Conservation (phyloP, 92 coral and sea anemone genomes). For the Porites evermanni region DNA sequence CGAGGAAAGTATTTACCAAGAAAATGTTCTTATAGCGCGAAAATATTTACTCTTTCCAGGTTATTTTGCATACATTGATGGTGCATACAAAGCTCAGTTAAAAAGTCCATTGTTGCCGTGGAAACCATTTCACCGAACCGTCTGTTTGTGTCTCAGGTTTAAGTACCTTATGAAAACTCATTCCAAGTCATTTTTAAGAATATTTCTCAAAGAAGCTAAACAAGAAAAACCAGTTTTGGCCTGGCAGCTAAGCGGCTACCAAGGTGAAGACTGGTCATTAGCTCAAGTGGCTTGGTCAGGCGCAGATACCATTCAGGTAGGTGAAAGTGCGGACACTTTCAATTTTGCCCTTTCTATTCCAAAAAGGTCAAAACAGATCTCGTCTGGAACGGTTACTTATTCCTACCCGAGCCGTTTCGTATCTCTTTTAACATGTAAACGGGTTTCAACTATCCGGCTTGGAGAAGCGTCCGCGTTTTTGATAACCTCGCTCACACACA, state of each 20-base stretch:
- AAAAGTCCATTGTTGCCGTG: slow-evolving; percentile 22
- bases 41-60: neutral
- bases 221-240: neutral
- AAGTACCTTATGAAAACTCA: slow-evolving; percentile 21
- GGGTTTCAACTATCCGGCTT: no score
- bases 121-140: slow-evolving; percentile 23
- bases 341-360: no score
- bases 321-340: neutral
- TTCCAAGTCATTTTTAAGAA: slow-evolving; percentile 18
- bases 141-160: slow-evolving; percentile 39
- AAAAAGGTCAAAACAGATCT: no score
- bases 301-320: neutral
- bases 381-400: no score
- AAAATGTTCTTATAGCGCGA: neutral
- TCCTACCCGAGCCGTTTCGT: no score
- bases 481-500: no score
- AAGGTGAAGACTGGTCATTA: slow-evolving; percentile 31
- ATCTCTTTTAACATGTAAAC: no score
- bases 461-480: no score
- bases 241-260: slow-evolving; percentile 35
- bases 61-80: slow-evolving; percentile 32
- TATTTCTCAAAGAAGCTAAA: slow-evolving; percentile 2
- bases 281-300: slow-evolving; percentile 39
- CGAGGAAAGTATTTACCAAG: neutral
- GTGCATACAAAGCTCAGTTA: slow-evolving; percentile 5